Evolutionary conservation across 2,113 vertebrate genomes (phyloP).

Genomic region (Myrmecobius fasciatus): DNA sequence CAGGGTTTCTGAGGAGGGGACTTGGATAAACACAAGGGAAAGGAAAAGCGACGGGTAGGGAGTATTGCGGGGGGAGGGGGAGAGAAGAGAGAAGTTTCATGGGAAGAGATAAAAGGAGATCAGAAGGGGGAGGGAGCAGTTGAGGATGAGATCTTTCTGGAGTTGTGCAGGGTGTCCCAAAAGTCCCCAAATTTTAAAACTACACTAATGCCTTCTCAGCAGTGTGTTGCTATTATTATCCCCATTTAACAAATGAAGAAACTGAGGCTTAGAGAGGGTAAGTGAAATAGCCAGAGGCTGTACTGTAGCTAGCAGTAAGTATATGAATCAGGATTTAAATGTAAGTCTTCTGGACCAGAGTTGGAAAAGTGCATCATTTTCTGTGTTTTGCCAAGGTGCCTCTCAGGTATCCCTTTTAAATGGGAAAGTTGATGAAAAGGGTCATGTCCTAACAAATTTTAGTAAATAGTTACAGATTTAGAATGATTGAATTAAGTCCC

Average conservation of each 20-base stretch:
- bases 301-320: background rate
- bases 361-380: no score
- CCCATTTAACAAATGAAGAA: background rate
- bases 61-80: accelerated
- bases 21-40: background rate
- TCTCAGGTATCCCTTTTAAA: background rate
- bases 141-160: background rate
- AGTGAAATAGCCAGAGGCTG: background rate
- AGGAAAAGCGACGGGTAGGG: background rate
- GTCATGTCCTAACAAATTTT: background rate
- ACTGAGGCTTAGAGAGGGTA: background rate
- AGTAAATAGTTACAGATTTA: background rate
- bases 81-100: no score
- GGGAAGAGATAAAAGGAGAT: background rate
- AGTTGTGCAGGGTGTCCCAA: background rate
- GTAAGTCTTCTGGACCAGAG: background rate
- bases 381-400: background rate
- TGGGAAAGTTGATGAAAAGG: background rate
- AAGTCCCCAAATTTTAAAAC: background rate
- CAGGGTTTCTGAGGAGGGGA: background rate
- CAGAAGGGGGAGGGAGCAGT: no score
- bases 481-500: background rate
- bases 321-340: background rate
- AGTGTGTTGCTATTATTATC: background rate
- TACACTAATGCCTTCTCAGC: background rate